These are phyloP conservation scores for Oophaga sylvatica DNA, from an alignment of 2,797 vertebrate species.

Conservation along the genomic window DNA sequence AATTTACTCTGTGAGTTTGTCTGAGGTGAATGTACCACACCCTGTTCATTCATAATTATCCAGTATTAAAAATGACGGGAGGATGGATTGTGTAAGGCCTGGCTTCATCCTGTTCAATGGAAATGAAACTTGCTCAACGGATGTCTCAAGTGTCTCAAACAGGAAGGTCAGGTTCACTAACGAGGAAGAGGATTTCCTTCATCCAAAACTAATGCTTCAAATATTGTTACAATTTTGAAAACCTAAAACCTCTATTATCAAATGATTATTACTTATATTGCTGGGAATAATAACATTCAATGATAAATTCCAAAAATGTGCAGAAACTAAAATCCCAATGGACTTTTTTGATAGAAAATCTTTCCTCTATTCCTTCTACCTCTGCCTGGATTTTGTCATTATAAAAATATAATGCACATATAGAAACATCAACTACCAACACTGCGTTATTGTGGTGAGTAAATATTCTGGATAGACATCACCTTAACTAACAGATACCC, in stretches of 20 bases:
- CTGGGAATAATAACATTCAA: background rate
- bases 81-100: conserved; percentile 13
- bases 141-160: background rate
- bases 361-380: too few relatives aligned
- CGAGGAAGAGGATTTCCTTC: conserved; percentile 39
- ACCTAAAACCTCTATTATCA: background rate
- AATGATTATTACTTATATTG: background rate
- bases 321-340: background rate
- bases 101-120: conserved; percentile 1
- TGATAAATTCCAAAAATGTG: background rate
- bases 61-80: conserved; percentile 21
- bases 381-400: too few relatives aligned
- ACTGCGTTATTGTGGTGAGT: too few relatives aligned
- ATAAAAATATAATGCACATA: too few relatives aligned
- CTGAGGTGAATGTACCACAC: conserved; percentile 28
- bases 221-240: background rate
- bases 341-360: background rate
- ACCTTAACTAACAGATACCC: too few relatives aligned
- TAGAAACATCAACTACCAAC: too few relatives aligned
- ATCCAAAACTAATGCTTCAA: conserved; percentile 1
- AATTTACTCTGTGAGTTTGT: background rate
- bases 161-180: conserved; percentile 27
- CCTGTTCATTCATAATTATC: conserved; percentile 28
- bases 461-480: too few relatives aligned
- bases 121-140: conserved; percentile 11